phyloP scores from a whole-genome alignment of 2,797 vertebrate species.

The Neopelma chrysocephalum region DNA sequence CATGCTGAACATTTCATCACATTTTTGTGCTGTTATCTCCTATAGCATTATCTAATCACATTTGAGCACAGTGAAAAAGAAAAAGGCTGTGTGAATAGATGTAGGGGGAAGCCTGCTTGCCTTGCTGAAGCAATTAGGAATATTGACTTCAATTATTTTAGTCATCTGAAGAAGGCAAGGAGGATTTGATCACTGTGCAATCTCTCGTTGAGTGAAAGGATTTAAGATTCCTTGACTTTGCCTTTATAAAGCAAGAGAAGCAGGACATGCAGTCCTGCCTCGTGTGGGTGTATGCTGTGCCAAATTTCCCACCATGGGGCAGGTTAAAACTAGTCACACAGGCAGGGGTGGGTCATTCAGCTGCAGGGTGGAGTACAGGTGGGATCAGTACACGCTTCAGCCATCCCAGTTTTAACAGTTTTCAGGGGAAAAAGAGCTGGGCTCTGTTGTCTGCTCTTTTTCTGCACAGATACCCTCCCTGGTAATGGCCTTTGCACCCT shows the following conservation, averaged over 20 bases:
- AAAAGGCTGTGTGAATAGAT: neutral
- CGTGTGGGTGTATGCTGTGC: neutral
- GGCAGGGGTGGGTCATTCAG: neutral
- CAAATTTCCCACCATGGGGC: rapidly evolving
- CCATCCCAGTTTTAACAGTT: neutral
- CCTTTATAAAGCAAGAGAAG: neutral
- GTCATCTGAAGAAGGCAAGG: neutral
- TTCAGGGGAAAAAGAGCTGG: neutral
- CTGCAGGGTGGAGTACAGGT: neutral
- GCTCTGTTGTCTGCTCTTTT: neutral
- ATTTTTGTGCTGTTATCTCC: constrained; percentile 31
- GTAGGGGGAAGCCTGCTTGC: neutral
- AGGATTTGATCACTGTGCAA: neutral
- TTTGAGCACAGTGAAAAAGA: neutral
- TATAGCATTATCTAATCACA: neutral
- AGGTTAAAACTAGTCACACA: neutral
- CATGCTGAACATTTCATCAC: constrained; percentile 27
- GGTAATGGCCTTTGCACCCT: neutral
- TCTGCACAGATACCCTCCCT: neutral
- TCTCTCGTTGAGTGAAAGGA: neutral
- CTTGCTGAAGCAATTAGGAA: constrained; percentile 18
- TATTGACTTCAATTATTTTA: neutral
- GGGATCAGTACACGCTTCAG: neutral
- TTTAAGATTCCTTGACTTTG: neutral
- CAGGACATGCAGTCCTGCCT: neutral